A percentile compares a stretch with the other conserved stretches of the same genome.
These are phyloP conservation scores for Eupithecia dodoneata DNA, from an alignment of 2,888 invertebrate species.

Conservation along the genomic window DNA sequence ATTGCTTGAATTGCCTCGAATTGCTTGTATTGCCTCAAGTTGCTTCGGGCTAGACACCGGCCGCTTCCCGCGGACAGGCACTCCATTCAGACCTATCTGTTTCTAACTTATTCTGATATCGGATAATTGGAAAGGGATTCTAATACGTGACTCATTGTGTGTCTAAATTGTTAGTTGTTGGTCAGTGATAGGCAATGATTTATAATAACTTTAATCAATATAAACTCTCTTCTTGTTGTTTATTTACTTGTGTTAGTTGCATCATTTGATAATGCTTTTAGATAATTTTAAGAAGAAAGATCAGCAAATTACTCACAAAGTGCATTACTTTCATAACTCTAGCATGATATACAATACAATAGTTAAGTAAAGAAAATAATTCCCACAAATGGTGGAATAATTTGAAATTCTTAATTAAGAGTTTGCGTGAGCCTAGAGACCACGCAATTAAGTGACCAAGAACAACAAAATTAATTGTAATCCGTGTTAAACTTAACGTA, in stretches of 20 bases:
- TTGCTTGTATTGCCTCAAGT: neutral
- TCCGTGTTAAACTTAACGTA: neutral
- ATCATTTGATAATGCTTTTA: neutral
- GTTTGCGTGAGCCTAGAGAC: conserved; percentile 33
- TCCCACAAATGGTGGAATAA: neutral
- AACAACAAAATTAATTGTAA: neutral
- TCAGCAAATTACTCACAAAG: too few relatives aligned
- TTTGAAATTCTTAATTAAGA: conserved; percentile 29
- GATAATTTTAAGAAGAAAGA: neutral
- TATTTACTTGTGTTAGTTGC: neutral
- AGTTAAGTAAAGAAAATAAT: neutral
- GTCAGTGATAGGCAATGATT: neutral
- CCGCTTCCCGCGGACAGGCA: neutral
- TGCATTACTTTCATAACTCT: neutral
- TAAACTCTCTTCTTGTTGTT: neutral
- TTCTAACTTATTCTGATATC: conserved; percentile 9
- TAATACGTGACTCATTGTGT: neutral
- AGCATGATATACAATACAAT: neutral
- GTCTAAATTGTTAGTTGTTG: neutral
- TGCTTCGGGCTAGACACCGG: neutral
- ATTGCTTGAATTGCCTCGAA: neutral
- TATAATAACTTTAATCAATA: neutral
- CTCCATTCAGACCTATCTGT: conserved; percentile 7
- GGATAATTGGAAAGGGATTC: neutral
- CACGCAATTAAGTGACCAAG: neutral